A percentile compares a stretch with the other conserved stretches of the same genome.
Evolutionary conservation across 2,797 vertebrate genomes (phyloP).

Genomic region (Zenarchopterus dispar): DNA sequence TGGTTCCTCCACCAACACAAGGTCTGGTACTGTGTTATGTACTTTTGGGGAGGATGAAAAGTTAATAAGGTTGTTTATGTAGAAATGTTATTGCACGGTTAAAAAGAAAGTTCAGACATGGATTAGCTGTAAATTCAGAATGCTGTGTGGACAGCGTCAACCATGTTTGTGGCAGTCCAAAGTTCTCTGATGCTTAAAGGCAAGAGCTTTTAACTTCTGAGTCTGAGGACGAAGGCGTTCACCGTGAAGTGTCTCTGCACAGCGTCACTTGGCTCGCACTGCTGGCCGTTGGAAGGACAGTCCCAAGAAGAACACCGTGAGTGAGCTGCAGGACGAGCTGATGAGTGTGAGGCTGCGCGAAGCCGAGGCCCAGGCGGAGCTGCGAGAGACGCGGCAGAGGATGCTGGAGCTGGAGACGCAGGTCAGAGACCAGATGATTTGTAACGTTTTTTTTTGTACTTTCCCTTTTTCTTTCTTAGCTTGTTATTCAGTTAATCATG

Average conservation of each 20-base stretch:
- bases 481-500: background rate
- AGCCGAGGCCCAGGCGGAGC: slow-evolving; percentile 94
- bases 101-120: no score
- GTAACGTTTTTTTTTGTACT: background rate
- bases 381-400: slow-evolving; percentile 92
- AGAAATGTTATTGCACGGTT: no score
- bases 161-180: no score
- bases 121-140: no score
- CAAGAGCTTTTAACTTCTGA: background rate
- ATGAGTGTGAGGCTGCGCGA: slow-evolving; percentile 94
- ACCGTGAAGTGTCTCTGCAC: background rate
- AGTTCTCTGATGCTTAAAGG: no score
- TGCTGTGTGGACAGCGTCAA: background rate
- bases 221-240: background rate
- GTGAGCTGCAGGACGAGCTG: slow-evolving; percentile 95
- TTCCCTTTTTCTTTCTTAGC: background rate
- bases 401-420: slow-evolving; percentile 96
- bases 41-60: no score
- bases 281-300: slow-evolving; percentile 94
- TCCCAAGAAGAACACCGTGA: slow-evolving; percentile 88
- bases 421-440: slow-evolving; percentile 73
- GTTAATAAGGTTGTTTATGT: no score
- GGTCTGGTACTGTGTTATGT: no score
- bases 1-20: no score
- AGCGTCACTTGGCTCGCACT: slow-evolving; percentile 94